Base-by-base conservation (phyloP, 37 sponge, comb jelly and placozoan species). In the Beroe ovata region DNA sequence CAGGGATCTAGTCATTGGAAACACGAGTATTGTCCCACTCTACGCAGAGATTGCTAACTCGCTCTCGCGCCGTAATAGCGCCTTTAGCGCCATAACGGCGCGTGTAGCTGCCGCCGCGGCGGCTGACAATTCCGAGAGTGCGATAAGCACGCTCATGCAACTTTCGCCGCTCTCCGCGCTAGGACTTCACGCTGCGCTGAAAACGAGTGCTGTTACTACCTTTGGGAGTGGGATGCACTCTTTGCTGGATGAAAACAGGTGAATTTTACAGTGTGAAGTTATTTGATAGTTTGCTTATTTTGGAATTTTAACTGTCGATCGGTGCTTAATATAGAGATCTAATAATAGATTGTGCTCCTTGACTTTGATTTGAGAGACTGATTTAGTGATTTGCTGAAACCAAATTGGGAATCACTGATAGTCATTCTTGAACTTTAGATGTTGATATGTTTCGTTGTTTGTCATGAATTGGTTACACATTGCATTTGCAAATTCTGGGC, bases 1-100 rank as follows among this genome's bases (percentile, higher is more conserved):
- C 2, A 6, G 54, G 6, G 54, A 47, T 11, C 6, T 47, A 6
- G 11, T 47, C 11, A 11, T 11, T 6, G 54, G 11, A 11, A 6
- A 6, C 11, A 6, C 6, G 54, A 47, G 54, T 11, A 47, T 47
- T 11, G 11, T 47, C 11, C 54, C 54, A 11, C 54, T 47, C 6
- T 47, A 47, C 54, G 54, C 54, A 47, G 54, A 47, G 54, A 6
- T 47, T 6, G 54, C 54, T 47, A 47, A 47, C 54, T 47, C 54
- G 54, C 54, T 47, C 54, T 47, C 54, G 11, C 54, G 63, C 22
- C 42, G 84, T 2, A 30, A 30, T 54, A 41, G 47, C 54, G 84
- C 84, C 4, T 77, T 77, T 54, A 77, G 84, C 33, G 84, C 84
- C 28, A 77, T 77, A 29, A 32, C 32, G 8, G 30, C 36, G 69